Conservation (phyloP, 2,888 invertebrate species). For the Sericinus montela region DNA sequence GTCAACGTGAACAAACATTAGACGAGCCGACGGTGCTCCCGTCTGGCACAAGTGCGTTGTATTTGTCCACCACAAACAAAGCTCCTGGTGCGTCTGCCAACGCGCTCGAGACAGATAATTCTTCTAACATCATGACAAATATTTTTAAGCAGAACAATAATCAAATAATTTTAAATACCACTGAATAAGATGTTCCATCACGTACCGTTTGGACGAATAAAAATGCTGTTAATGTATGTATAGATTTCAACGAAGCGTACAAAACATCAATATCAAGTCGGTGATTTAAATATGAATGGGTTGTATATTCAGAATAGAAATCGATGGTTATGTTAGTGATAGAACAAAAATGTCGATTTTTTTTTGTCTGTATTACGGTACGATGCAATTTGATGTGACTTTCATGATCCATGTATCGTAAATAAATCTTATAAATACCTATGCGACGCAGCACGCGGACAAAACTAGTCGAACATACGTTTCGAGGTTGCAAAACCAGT, state of each 20-base stretch:
- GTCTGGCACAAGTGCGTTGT: conserved; percentile 57
- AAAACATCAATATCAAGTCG: conserved; percentile 14
- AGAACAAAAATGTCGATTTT: conserved; percentile 3
- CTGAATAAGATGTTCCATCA: conserved; percentile 12
- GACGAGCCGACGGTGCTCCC: conserved; percentile 42
- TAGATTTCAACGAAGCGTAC: conserved; percentile 16
- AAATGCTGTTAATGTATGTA: conserved; percentile 14
- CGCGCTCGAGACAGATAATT: conserved; percentile 50
- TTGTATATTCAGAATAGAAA: conserved; percentile 17
- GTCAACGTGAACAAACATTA: conserved; percentile 61
- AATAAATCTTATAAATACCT: conserved; percentile 4
- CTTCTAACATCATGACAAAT: conserved; percentile 42
- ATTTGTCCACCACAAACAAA: conserved; percentile 66
- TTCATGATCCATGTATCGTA: conserved; percentile 3
- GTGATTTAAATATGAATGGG: conserved; percentile 20
- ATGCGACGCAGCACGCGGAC: conserved; percentile 11
- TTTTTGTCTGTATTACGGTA: conserved; percentile 7
- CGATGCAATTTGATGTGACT: conserved; percentile 7
- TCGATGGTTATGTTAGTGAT: conserved; percentile 2
- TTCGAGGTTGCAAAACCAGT: conserved; percentile 27
- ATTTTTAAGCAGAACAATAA: conserved; percentile 28
- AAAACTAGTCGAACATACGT: conserved; percentile 12
- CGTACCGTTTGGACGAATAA: conserved; percentile 14
- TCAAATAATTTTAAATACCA: neutral
- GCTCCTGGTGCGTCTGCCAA: conserved; percentile 51